Evolutionary conservation across 2,797 vertebrate species (phyloP).

Genomic region (Catostomus latipinnis): DNA sequence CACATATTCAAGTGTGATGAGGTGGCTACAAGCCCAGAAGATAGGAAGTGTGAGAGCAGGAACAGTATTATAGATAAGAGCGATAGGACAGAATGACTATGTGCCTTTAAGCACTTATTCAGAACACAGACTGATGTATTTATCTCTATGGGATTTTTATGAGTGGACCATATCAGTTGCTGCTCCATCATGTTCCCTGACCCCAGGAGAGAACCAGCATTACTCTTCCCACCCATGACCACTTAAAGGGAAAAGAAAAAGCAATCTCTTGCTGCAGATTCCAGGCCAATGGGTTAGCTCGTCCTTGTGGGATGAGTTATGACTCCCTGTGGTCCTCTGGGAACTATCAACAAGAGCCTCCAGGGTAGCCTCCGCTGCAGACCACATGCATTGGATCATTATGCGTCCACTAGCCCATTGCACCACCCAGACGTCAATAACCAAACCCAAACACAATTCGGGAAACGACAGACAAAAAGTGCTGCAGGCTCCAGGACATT

Average conservation of each 20-base stretch:
- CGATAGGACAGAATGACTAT: constrained; percentile 10
- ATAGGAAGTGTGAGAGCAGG: constrained; percentile 41
- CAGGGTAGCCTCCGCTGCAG: constrained; percentile 63
- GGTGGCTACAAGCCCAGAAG: constrained; percentile 31
- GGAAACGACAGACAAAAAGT: constrained; percentile 68
- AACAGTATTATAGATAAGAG: constrained; percentile 60
- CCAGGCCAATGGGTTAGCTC: constrained; percentile 68
- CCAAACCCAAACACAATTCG: constrained; percentile 77
- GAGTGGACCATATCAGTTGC: constrained; percentile 50
- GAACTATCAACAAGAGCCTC: constrained; percentile 74
- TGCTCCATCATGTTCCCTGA: constrained; percentile 56
- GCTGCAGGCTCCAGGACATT: constrained; percentile 66
- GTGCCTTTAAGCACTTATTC: constrained; percentile 35
- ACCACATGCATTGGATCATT: constrained; percentile 71
- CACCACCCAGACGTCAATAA: constrained; percentile 55
- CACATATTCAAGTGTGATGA: constrained; percentile 50
- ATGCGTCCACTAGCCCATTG: constrained; percentile 62
- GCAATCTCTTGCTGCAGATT: constrained; percentile 61
- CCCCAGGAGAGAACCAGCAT: constrained; percentile 59
- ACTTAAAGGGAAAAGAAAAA: constrained; percentile 61
- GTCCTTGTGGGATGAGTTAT: constrained; percentile 71
- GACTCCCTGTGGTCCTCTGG: constrained; percentile 66
- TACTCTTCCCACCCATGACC: constrained; percentile 64
- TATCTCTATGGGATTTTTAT: constrained; percentile 50
- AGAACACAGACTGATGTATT: constrained; percentile 43